A percentile compares a stretch with the other conserved stretches of the same genome.
Evolutionary conservation across 2,113 vertebrate species (phyloP).

Genomic region (Takifugu bimaculatus): DNA sequence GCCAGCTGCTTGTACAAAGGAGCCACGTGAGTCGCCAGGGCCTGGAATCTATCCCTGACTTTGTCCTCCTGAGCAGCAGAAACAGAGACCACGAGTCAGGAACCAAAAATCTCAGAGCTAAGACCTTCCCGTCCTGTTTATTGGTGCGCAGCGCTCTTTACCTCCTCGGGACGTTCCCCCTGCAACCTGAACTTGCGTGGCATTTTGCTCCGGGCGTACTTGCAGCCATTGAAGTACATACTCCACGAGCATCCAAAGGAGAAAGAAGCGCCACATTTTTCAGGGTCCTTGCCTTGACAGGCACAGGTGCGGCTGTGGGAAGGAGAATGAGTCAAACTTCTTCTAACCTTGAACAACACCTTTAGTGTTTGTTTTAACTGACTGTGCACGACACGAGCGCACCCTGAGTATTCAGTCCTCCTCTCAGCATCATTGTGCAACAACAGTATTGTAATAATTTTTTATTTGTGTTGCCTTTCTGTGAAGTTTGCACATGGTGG

Average conservation of each 20-base stretch:
- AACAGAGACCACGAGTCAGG: slow-evolving; percentile 8
- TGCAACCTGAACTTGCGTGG: slow-evolving; percentile 95
- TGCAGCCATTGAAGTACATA: slow-evolving; percentile 99
- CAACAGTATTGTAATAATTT: too few species aligned
- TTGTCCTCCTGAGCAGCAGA: slow-evolving; percentile 81
- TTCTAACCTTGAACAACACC: too few species aligned
- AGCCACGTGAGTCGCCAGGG: slow-evolving; percentile 89
- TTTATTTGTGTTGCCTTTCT: too few species aligned
- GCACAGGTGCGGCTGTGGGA: slow-evolving; percentile 93
- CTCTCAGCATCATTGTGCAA: too few species aligned
- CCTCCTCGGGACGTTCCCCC: slow-evolving; percentile 95
- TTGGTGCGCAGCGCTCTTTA: slow-evolving; percentile 13
- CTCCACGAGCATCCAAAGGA: slow-evolving; percentile 99
- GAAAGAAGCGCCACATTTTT: slow-evolving; percentile 93
- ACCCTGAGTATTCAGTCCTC: too few species aligned
- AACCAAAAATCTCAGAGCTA: neutral
- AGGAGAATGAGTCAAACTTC: slow-evolving; percentile 34
- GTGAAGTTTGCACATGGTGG: too few species aligned
- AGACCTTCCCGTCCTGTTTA: too few species aligned
- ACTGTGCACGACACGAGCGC: too few species aligned
- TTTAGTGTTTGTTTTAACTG: too few species aligned
- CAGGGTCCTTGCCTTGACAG: slow-evolving; percentile 93
- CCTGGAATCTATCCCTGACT: slow-evolving; percentile 91
- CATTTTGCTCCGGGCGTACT: slow-evolving; percentile 93
- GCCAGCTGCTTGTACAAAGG: slow-evolving; percentile 90